These are phyloP conservation scores for Drosophila kurseongensis DNA, from an alignment of 1,140 invertebrate genomes.

Conservation along the genomic window DNA sequence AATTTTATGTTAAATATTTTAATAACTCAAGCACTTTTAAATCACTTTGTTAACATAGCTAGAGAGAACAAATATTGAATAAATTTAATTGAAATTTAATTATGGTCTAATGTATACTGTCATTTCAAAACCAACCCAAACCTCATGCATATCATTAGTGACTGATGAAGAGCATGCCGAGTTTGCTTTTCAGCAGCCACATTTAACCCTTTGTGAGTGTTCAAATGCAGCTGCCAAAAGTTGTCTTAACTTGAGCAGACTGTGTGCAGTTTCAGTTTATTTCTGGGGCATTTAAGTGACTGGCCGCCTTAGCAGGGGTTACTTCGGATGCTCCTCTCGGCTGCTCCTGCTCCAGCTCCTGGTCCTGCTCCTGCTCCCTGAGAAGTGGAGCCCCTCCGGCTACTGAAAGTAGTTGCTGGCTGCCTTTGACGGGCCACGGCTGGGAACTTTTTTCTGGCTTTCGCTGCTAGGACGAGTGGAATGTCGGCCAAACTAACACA, in stretches of 20 bases:
- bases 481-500: conserved; percentile 75
- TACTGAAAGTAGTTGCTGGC: conserved; percentile 3
- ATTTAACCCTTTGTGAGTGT: conserved; percentile 30
- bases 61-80: too few species aligned
- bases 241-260: conserved; percentile 59
- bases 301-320: conserved; percentile 63
- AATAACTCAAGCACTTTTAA: too few species aligned
- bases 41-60: too few species aligned
- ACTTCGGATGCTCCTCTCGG: conserved; percentile 17
- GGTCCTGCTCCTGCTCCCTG: conserved; percentile 2
- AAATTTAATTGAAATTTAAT: too few species aligned
- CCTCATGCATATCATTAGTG: conserved; percentile 9
- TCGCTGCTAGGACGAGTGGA: conserved; percentile 58
- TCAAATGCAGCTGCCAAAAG: conserved; percentile 70
- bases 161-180: conserved; percentile 33
- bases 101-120: background rate
- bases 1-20: too few species aligned
- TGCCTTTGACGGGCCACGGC: conserved; percentile 59
- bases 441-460: conserved; percentile 42
- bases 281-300: conserved; percentile 73
- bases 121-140: background rate
- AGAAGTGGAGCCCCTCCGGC: conserved; percentile 12
- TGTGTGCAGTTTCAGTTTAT: conserved; percentile 80
- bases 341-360: background rate
- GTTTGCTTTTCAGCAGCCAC: conserved; percentile 15